Base-by-base conservation (phyloP, 2,888 invertebrate genomes). In the Coecobrya sp. region DNA sequence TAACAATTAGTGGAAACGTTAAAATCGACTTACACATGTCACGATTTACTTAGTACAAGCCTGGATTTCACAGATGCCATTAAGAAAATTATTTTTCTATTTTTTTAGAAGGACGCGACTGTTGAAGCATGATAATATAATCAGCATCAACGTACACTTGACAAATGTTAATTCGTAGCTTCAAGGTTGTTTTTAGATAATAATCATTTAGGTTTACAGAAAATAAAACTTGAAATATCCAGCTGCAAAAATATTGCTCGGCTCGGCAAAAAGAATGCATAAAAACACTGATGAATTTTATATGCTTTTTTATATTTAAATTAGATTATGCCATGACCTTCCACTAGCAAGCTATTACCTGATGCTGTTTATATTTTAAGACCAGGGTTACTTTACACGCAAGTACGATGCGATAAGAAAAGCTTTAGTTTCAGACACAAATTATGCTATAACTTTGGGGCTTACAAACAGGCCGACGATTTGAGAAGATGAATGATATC, bases 221-320 rank as follows among this genome's bases (percentile, higher is more conserved):
- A 84, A 65, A 84, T 65, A 65, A 84, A 62, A 84, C 45, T 62
- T 42, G 62, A 42, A 65, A 42, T n/a, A 65, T 84, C 84, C 84
- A 84, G 84, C 84, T 84, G 84, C 84, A 65, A 84, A 84, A 84
- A 84, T 84, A 84, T 65, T 65, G 65, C 65, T 45, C n/a, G 84
- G 25, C 36, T 42, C 4, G 62, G 84, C 45, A 84, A 59, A 62
- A 59, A 27, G 7, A 30, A 19, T 30, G 27, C n/a, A 3, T 52
- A n/a, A 2, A 25, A 11, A 45, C 36, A 13, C 8, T 30, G 16
- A 68, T 68, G 36, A 70, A 36, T 73, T 73, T 19, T 27, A 19
- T 45, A 1, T 73, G 11, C n/a, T n/a, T n/a, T 42, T 79, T 36
- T 59, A 36, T 13, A 49, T 16, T 19, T n/a, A n/a, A n/a, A n/a